Evolutionary conservation across 2,797 vertebrate genomes (phyloP), one percentile per base, ranked within the genome.

Genomic region (Acridotheres tristis): DNA sequence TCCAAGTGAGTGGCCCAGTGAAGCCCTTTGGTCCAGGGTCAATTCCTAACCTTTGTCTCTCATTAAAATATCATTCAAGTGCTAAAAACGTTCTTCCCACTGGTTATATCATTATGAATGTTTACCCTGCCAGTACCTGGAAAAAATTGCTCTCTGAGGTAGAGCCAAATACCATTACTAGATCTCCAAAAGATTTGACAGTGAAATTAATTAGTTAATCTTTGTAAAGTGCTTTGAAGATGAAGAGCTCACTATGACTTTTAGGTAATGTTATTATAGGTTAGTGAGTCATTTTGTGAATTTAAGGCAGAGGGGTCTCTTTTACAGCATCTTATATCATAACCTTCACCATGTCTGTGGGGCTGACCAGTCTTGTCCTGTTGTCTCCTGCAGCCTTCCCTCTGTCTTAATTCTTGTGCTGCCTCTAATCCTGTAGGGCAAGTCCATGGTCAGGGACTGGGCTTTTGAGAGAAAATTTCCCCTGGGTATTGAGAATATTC

Each of bases 131-230:
- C 96, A 96, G 96, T 96, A 97, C 96, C 95, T 97, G 96, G 94
- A 96, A 96, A 97, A 97, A 97, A 97, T 96, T 96, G 94, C 95
- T 97, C 91, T 97, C 95, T 97, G 97, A 97, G 96, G 96, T 96
- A 88, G 85, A 97, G 96, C 97, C 97, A 97, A 97, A 96, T 97
- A 97, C 94, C 95, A 97, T 97, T 97, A 97, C 96, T 95, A 97
- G 97, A 97, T 97, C 93, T 97, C 96, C 92, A 92, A 96, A 95
- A 97, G 94, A 97, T 97, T 97, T 97, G 97, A 97, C 97, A 97
- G 97, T 96, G 96, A 97, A 97, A 97, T 96, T 97, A 97, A 97
- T 97, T 97, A 96, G 57, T 91, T 92, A 91, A 90, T 87, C 79
- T 96, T 93, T 93, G 78, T 85, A 89, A 96, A 96, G 89, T 74